Percentiles rank a stretch among this genome's conserved stretches.
Evolutionary conservation across 1,140 invertebrate species (phyloP).

Genomic region (Drosophila orena): DNA sequence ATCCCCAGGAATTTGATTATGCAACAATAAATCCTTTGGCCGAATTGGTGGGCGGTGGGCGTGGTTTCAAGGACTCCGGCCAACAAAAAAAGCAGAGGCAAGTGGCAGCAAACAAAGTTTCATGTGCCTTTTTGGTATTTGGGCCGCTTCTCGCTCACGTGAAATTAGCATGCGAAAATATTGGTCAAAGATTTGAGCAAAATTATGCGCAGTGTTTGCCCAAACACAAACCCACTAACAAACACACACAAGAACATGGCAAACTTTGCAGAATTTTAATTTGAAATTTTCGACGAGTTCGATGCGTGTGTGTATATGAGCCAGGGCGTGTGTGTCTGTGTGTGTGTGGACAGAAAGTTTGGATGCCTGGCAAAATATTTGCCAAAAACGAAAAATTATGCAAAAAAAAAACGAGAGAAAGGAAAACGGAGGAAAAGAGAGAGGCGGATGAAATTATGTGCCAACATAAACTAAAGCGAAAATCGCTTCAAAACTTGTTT

Average conservation of each 20-base stretch:
- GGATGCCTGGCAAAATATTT: conserved; percentile 71
- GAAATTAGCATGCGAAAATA: conserved; percentile 82
- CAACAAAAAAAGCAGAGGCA: not conserved
- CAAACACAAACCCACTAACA: conserved; percentile 52
- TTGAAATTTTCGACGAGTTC: conserved; percentile 72
- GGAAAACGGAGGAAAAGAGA: not conserved
- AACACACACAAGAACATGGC: conserved; percentile 36
- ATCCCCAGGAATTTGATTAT: conserved; percentile 74
- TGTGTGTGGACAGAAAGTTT: conserved; percentile 55
- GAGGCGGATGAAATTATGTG: conserved; percentile 58
- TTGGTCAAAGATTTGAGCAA: conserved; percentile 81
- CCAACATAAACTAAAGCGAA: conserved; percentile 75
- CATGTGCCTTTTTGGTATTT: conserved; percentile 72
- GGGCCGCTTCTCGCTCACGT: conserved; percentile 56
- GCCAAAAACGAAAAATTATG: conserved; percentile 62
- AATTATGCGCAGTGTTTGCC: conserved; percentile 81
- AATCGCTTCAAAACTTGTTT: conserved; percentile 80
- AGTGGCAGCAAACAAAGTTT: conserved; percentile 43
- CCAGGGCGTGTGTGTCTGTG: conserved; percentile 1
- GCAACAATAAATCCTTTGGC: conserved; percentile 80
- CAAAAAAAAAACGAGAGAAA: conserved; percentile 18
- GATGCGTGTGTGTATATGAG: conserved; percentile 16
- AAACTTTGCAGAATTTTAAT: conserved; percentile 80
- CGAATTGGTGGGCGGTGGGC: conserved; percentile 41
- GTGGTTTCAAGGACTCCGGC: conserved; percentile 7